Base-by-base conservation (phyloP, 2,888 invertebrate species). In the Drosophila leonis region DNA sequence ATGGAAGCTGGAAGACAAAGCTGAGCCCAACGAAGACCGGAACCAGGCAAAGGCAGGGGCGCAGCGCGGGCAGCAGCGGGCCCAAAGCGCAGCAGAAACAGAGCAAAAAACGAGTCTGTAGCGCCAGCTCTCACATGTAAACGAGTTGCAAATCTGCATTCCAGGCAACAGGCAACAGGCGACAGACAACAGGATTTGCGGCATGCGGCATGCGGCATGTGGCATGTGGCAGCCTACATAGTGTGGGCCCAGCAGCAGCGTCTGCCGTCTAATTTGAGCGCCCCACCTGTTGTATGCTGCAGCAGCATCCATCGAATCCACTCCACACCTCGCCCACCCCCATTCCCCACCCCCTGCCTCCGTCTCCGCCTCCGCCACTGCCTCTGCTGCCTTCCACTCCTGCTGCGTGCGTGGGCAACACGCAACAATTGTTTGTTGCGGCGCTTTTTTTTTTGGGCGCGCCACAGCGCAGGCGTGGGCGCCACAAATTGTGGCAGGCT, bases 131-230 rank as follows among this genome's bases (percentile, higher is more conserved):
- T 60, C 70, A 65, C 83, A 88, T 88, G 89, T 86, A 83, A 84
- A 84, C 83, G 83, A 84, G 83, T 84, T 84, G 81, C 71, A 76
- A 84, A 84, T 84, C 83, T 84, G 89, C 83, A 84, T 84, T 84
- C 83, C 83, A 72, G 52, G 18, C 41, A 8, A 80, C 83, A 83
- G 88, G 18, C 39, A n/a, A 80, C 83, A 83, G 88, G 39, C 39
- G 10, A 4, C 41, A 41, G 20, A 27, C 87, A 86, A 78, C 83
- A 84, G 83, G 83, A 88, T 80, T 88, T 72, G 70, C 46, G 59
- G 29, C 48, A 48, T 48, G 29, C n/a, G 44, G 44, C n/a, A n/a
- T n/a, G n/a, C n/a, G n/a, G n/a, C 60, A 59, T 44, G 75, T 56
- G 68, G 62, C 52, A 57, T 52, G 59, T 46, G 35, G 20, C 69